Base-by-base conservation (phyloP, 1,140 invertebrate species). In the Stegodyphus mimosarum region DNA sequence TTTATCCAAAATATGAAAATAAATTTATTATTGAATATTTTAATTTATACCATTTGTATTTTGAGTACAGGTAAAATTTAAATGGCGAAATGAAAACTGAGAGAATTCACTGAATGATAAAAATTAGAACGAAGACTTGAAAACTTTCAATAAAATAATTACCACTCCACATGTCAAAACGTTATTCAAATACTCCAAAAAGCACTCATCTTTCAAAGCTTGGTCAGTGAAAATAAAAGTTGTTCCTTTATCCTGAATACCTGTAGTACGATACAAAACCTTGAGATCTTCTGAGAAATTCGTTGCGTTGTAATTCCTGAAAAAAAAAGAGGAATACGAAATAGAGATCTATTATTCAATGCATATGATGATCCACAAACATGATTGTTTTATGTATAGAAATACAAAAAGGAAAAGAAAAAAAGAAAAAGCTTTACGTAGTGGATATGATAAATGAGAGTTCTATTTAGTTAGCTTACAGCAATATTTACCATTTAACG, bases 141-240 rank as follows among this genome's bases (percentile, higher is more conserved):
- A 63, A 63, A 7, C 0, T 5, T 13, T 13, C 15, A 67, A 5
- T 67, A 67, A 52, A 51, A 17, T 33, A n/a, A 76, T 71, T 72
- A 91, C 91, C 89, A 91, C 90, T 86, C 96, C 97, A 49, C 96
- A 97, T 64, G 96, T 97, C 11, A 99, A 91, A 83, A 99, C 97
- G 90, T 98, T 99, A 90, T 99, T 99, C 6, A 99, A 91, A 91
- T 99, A 99, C 91, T 99, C 97, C 6, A 99, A 92, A 90, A 99
- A 99, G 55, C 95, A 95, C 92, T 99, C 98, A 91, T 99, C 97
- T 92, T 99, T 99, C 72, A 99, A 97, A 89, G 99, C 97, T 83
- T 98, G 93, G 90, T 99, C 97, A 10, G 97, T 97, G 90, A 99
- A 99, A 86, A 99, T 96, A 90, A 99, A 99, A 1, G 97, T 97